Percentiles rank a stretch among this genome's conserved stretches.
Conservation (phyloP, 2,113 vertebrate species). For the Lonchura striata region DNA sequence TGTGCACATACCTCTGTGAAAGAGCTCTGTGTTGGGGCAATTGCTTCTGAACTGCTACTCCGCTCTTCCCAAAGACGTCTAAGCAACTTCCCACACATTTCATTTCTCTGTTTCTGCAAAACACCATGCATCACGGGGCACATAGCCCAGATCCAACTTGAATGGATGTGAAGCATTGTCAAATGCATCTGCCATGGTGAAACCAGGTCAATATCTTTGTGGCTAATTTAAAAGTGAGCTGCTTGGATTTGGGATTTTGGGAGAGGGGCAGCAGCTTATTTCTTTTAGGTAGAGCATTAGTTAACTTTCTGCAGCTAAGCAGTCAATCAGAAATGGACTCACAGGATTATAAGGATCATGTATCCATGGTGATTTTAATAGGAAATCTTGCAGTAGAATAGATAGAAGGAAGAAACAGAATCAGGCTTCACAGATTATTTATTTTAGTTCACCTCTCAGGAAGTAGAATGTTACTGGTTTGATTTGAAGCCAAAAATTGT, state of each 20-base stretch:
- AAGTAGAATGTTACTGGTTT: conserved; percentile 30
- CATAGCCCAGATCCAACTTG: background rate
- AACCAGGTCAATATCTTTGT: background rate
- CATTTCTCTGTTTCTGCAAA: background rate
- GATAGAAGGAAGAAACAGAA: conserved; percentile 41
- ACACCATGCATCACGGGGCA: background rate
- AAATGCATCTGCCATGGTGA: background rate
- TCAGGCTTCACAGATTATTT: conserved; percentile 19
- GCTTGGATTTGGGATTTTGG: background rate
- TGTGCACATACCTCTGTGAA: background rate
- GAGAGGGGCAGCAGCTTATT: background rate
- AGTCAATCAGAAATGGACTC: conserved; percentile 3
- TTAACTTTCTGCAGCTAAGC: conserved; percentile 42
- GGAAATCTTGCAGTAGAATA: conserved; percentile 41
- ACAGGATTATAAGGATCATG: conserved; percentile 53
- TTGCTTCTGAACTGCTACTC: background rate
- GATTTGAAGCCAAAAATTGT: conserved; percentile 36
- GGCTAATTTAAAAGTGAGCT: background rate
- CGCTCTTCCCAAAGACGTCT: background rate
- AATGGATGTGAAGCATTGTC: background rate
- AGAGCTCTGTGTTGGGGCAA: background rate
- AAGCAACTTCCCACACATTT: background rate
- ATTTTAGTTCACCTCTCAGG: conserved; percentile 45
- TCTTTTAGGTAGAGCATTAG: background rate
- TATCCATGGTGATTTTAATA: conserved; percentile 65